phyloP scores from a whole-genome alignment of 2,797 vertebrate species.

The Poecilia gillii region DNA sequence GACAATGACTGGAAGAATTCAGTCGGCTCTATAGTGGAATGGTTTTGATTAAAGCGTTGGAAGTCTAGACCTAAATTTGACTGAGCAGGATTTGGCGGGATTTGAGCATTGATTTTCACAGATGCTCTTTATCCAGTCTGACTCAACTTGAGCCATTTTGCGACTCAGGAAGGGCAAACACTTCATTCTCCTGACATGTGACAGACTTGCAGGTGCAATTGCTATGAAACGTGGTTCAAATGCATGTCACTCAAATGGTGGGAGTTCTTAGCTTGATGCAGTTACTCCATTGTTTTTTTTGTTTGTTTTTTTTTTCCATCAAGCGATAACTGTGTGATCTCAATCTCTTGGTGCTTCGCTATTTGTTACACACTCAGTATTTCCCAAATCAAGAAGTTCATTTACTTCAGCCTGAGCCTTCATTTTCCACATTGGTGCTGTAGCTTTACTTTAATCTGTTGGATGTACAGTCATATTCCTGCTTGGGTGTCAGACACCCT shows the following conservation, averaged over 20 bases:
- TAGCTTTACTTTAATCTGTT: neutral
- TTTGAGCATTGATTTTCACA: neutral
- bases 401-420: constrained; percentile 4
- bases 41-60: neutral
- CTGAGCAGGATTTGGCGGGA: neutral
- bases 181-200: neutral
- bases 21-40: neutral
- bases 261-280: neutral
- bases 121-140: neutral
- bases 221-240: neutral
- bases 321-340: neutral
- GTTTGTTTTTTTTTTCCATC: neutral
- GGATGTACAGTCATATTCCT: neutral
- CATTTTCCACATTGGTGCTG: neutral
- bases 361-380: neutral
- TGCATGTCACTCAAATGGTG: neutral
- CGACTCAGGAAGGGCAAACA: neutral
- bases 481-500: neutral
- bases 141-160: neutral
- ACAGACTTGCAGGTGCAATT: neutral
- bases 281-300: neutral
- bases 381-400: neutral
- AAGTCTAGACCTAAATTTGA: neutral
- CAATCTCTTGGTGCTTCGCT: neutral
- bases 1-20: neutral